Percentiles rank a stretch among this genome's conserved stretches.
phyloP scores from a whole-genome alignment of 2,797 vertebrate genomes.

The Rhyacichthys aspro region DNA sequence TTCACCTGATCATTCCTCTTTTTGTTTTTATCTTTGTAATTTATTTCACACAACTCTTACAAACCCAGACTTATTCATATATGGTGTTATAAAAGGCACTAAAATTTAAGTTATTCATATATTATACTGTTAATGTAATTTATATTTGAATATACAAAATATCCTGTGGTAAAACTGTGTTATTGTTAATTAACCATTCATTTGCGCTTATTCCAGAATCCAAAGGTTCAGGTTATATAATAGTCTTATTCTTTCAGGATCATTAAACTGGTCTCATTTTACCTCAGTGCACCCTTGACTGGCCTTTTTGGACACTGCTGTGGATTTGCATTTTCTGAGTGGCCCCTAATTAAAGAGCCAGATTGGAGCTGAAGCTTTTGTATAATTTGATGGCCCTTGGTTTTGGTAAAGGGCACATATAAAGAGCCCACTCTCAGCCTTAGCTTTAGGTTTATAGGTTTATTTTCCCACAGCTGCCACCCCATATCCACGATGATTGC shows the following conservation, averaged over 20 bases:
- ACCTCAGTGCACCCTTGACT: constrained; percentile 16
- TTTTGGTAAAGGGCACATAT: constrained; percentile 22
- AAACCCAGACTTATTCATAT: background rate
- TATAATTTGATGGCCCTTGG: constrained; percentile 30
- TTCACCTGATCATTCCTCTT: background rate
- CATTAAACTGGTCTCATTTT: constrained; percentile 30
- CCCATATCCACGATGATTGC: constrained; percentile 43
- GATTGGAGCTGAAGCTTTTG: constrained; percentile 32
- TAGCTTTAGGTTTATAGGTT: constrained; percentile 35
- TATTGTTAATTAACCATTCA: no score
- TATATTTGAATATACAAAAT: no score
- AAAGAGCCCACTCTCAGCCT: background rate
- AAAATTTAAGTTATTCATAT: background rate
- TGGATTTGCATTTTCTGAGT: constrained; percentile 28
- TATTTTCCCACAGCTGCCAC: constrained; percentile 47
- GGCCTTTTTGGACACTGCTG: constrained; percentile 27
- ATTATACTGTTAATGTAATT: background rate
- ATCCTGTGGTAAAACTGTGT: no score
- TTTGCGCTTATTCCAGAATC: no score
- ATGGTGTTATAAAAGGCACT: background rate
- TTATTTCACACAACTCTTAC: background rate
- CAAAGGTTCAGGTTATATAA: no score
- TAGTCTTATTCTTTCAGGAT: constrained; percentile 22
- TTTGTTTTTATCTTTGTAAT: background rate
- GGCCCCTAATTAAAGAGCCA: constrained; percentile 24